Conservation (phyloP, 1,140 invertebrate species). For the Coboldia fuscipes region DNA sequence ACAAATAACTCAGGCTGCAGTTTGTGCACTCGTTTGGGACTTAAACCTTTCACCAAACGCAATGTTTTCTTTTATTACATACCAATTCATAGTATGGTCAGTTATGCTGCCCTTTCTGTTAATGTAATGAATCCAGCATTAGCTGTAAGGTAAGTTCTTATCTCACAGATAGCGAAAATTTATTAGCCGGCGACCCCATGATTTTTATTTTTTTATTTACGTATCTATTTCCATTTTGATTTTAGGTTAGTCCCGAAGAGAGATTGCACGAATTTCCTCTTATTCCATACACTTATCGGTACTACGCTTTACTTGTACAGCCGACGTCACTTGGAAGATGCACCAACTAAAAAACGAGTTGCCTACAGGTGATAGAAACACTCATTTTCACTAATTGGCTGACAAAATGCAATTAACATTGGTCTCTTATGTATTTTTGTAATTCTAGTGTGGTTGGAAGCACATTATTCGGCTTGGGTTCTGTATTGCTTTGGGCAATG, state of each 20-base stretch:
- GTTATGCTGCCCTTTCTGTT: conserved; percentile 34
- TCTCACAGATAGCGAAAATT: background rate
- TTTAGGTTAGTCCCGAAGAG: conserved; percentile 31
- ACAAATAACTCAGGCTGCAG: conserved; percentile 8
- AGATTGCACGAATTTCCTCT: conserved; percentile 33
- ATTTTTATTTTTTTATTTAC: conserved; percentile 1
- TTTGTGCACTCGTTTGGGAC: conserved; percentile 25
- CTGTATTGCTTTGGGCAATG: conserved; percentile 47
- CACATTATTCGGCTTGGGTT: conserved; percentile 45
- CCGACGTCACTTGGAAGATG: conserved; percentile 29
- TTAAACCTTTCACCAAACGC: conserved; percentile 31
- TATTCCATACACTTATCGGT: conserved; percentile 31
- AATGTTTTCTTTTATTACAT: conserved; percentile 37
- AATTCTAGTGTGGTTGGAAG: conserved; percentile 34
- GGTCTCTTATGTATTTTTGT: conserved; percentile 3
- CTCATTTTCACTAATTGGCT: conserved; percentile 3
- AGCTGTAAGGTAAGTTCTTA: conserved; percentile 24
- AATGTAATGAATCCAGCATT: conserved; percentile 44
- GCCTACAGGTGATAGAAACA: conserved; percentile 26
- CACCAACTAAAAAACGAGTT: conserved; percentile 20
- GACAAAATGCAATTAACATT: background rate
- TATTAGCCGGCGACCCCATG: background rate
- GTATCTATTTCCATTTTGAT: conserved; percentile 9
- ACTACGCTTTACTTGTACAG: conserved; percentile 38
- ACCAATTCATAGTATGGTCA: conserved; percentile 29